These are phyloP conservation scores for Linnaemya vulpina DNA, from an alignment of 2,888 invertebrate genomes.

Conservation along the genomic window DNA sequence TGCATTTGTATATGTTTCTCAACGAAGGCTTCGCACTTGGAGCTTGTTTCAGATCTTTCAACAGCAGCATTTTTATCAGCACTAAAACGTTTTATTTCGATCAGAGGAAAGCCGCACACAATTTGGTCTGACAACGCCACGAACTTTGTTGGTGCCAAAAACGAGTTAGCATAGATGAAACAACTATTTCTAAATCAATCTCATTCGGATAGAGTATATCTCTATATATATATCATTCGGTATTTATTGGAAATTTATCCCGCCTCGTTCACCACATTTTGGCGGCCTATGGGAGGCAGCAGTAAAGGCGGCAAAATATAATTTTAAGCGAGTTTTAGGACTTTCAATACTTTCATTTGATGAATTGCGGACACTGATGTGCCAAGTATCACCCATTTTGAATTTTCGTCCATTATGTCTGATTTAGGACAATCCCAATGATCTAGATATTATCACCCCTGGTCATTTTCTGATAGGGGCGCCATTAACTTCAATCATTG, in stretches of 20 bases:
- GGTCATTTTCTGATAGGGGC: constrained; percentile 51
- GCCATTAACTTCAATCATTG: constrained; percentile 18
- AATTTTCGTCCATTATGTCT: constrained; percentile 12
- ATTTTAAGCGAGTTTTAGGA: not conserved
- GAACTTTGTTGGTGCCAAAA: not conserved
- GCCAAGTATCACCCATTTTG: constrained; percentile 11
- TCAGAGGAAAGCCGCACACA: not conserved
- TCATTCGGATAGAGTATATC: not conserved
- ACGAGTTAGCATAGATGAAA: no score
- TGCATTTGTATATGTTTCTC: not conserved
- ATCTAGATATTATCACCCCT: constrained; percentile 23
- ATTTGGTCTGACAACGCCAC: constrained; percentile 22
- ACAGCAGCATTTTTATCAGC: constrained; percentile 4
- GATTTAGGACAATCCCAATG: not conserved
- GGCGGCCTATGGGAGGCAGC: constrained; percentile 20
- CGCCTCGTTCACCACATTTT: constrained; percentile 1
- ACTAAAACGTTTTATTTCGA: not conserved
- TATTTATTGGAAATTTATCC: constrained; percentile 3
- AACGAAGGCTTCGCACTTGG: not conserved
- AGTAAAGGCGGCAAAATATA: constrained; percentile 4
- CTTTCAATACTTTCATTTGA: not conserved
- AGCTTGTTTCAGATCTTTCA: not conserved
- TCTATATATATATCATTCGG: not conserved
- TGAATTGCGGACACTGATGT: not conserved
- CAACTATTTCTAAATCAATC: no score